A percentile compares a stretch with the other conserved stretches of the same genome.
Conservation (phyloP, 2,797 vertebrate species). For the Sebastes hopkinsi region DNA sequence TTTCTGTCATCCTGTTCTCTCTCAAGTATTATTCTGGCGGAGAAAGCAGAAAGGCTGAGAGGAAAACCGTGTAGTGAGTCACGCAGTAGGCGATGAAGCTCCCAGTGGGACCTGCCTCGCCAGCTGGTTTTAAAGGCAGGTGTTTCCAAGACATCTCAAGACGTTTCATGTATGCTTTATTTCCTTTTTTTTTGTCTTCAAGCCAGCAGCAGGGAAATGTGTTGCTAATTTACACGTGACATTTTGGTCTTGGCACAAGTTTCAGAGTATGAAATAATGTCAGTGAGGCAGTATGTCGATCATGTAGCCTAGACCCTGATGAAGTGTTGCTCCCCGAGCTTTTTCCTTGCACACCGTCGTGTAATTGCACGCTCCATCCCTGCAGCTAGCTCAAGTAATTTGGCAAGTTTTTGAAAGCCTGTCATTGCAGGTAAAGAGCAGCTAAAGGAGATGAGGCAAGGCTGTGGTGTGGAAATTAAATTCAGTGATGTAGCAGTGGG, state of each 20-base stretch:
- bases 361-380: background rate
- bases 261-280: constrained; percentile 9
- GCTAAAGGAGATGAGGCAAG: background rate
- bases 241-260: constrained; percentile 11
- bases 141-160: constrained; percentile 44
- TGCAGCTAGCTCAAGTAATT: background rate
- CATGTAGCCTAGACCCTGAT: constrained; percentile 1
- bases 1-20: constrained; percentile 33
- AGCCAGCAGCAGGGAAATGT: constrained; percentile 10
- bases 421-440: constrained; percentile 14
- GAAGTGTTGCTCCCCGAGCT: constrained; percentile 1
- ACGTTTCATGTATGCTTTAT: constrained; percentile 10
- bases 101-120: constrained; percentile 35
- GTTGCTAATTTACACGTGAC: constrained; percentile 20
- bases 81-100: constrained; percentile 39
- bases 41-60: constrained; percentile 46
- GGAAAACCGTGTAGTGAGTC: constrained; percentile 62
- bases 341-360: background rate
- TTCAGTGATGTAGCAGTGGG: background rate
- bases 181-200: constrained; percentile 14
- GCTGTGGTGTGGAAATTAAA: background rate
- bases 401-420: constrained; percentile 1
- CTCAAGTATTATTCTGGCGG: constrained; percentile 32
- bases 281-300: constrained; percentile 21
- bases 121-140: constrained; percentile 42